Evolutionary conservation across 2,888 invertebrate genomes (phyloP).

Genomic region (Bursaphelenchus okinawaensis): DNA sequence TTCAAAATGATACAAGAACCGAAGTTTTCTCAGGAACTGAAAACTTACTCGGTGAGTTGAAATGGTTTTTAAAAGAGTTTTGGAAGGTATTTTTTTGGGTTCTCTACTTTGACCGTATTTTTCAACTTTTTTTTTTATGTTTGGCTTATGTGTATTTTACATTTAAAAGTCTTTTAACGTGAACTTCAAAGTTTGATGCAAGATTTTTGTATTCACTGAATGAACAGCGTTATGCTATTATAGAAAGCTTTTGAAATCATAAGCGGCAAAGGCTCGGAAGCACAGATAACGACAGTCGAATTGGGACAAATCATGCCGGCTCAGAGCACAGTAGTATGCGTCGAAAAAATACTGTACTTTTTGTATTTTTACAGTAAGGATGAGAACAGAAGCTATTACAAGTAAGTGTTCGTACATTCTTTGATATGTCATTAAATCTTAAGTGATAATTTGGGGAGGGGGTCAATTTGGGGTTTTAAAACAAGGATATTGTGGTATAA

Average conservation of each 20-base stretch:
- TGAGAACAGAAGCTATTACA: constrained; percentile 6
- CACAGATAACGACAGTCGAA: not conserved
- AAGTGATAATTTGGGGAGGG: too few relatives aligned
- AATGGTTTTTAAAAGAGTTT: too few relatives aligned
- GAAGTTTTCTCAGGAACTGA: not conserved
- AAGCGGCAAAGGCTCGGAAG: not conserved
- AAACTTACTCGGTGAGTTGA: not conserved
- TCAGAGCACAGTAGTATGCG: constrained; percentile 34
- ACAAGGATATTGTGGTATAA: too few relatives aligned
- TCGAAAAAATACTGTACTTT: constrained; percentile 52
- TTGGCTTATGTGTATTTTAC: too few relatives aligned
- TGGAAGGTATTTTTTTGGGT: too few relatives aligned
- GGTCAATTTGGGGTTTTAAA: too few relatives aligned
- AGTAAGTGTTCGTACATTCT: not conserved
- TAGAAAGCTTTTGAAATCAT: not conserved
- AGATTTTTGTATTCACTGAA: too few relatives aligned
- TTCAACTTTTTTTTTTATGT: too few relatives aligned
- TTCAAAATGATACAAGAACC: not conserved
- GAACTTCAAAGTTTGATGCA: too few relatives aligned
- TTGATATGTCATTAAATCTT: not conserved
- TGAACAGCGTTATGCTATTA: too few relatives aligned
- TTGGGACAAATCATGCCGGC: constrained; percentile 22
- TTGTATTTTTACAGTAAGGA: constrained; percentile 28
- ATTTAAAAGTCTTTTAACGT: too few relatives aligned
- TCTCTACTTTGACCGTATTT: too few relatives aligned